Evolutionary conservation across 2,888 invertebrate genomes (phyloP).

Genomic region (Harpalus rufipes): DNA sequence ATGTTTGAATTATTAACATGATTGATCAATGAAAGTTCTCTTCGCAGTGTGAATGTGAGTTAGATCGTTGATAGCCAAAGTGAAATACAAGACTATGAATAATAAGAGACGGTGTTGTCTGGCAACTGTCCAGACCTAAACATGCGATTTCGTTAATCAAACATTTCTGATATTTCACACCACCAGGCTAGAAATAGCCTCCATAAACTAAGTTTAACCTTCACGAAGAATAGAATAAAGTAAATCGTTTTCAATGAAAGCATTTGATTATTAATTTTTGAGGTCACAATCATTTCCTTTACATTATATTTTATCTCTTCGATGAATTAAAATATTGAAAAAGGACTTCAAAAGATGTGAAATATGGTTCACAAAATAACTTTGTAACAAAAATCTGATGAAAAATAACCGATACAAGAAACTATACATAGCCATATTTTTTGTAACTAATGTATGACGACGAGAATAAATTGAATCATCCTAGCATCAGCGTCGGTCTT

Average conservation of each 20-base stretch:
- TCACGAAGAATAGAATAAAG: neutral
- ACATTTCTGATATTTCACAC: conserved; percentile 22
- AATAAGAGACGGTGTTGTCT: conserved; percentile 19
- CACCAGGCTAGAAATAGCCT: neutral
- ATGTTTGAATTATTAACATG: neutral
- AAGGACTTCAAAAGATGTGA: too few species aligned
- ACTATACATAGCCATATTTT: too few species aligned
- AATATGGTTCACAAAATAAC: neutral
- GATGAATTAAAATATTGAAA: too few species aligned
- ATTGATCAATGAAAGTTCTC: neutral
- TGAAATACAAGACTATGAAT: conserved; percentile 17
- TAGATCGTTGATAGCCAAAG: conserved; percentile 19
- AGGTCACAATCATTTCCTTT: too few species aligned
- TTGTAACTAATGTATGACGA: too few species aligned
- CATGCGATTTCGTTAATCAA: conserved; percentile 24
- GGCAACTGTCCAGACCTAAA: conserved; percentile 34
- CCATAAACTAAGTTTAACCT: neutral
- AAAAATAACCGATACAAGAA: too few species aligned
- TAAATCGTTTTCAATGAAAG: too few species aligned
- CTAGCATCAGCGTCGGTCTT: too few species aligned
- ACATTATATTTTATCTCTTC: too few species aligned
- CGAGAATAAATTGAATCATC: too few species aligned
- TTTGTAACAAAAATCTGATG: too few species aligned
- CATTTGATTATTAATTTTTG: too few species aligned
- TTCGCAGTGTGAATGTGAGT: neutral